Conservation (phyloP, 92 coral and sea anemone genomes). For the Pocillopora grandis region DNA sequence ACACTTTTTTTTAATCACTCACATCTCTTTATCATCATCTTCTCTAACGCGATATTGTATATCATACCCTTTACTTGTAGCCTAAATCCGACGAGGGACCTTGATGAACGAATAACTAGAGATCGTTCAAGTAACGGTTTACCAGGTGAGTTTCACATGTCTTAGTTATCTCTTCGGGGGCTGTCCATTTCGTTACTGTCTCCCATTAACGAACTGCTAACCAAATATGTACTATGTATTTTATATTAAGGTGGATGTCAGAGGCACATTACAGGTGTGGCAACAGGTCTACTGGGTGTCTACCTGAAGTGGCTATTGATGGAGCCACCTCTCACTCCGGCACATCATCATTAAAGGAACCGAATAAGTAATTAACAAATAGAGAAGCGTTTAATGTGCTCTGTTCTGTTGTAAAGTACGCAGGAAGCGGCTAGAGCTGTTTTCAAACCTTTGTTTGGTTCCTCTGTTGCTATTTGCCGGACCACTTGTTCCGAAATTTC, state of each 20-base stretch:
- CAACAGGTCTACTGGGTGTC: constrained; percentile 67
- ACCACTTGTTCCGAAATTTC: too few species aligned
- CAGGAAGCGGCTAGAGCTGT: too few species aligned
- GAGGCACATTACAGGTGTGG: constrained; percentile 81
- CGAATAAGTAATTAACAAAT: too few species aligned
- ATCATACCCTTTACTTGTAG: not conserved
- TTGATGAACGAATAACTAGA: not conserved
- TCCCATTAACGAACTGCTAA: not conserved
- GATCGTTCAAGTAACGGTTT: not conserved
- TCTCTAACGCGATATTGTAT: not conserved
- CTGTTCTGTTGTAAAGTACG: too few species aligned
- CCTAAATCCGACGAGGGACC: not conserved
- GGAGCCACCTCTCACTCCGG: not conserved
- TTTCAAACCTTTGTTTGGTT: too few species aligned
- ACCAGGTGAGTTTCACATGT: not conserved
- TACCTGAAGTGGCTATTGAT: constrained; percentile 62
- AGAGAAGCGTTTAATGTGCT: too few species aligned
- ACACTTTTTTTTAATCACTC: too few species aligned
- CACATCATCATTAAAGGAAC: too few species aligned
- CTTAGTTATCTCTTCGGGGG: not conserved
- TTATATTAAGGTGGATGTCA: constrained; percentile 53
- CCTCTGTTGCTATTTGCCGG: too few species aligned
- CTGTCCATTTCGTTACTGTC: not conserved
- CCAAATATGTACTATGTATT: not conserved
- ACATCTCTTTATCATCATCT: too few species aligned